Percentiles rank a stretch among this genome's conserved stretches.
Conservation (phyloP, 2,113 vertebrate species). For the Cynopterus brachyotis region DNA sequence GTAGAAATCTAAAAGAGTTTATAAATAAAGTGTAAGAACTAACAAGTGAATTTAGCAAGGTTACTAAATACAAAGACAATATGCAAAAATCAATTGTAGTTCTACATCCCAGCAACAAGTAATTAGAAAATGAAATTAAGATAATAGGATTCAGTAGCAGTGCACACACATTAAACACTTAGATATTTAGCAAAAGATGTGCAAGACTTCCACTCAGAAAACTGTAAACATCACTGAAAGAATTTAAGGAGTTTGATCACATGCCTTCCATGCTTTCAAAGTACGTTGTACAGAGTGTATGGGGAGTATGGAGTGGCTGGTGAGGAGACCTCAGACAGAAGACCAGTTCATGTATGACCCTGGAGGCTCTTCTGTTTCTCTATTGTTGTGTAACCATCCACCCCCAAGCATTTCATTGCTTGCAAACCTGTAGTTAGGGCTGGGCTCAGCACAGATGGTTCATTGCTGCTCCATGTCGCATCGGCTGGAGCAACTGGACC, state of each 20-base stretch:
- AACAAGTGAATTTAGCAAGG: background rate
- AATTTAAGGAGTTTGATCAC: background rate
- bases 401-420: background rate
- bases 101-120: background rate
- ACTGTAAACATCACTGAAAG: background rate
- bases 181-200: background rate
- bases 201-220: background rate
- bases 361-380: background rate
- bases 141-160: background rate
- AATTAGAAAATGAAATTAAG: background rate
- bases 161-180: background rate
- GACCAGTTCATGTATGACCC: background rate
- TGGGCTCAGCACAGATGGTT: background rate
- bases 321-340: background rate
- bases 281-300: background rate
- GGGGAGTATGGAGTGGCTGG: too few relatives aligned
- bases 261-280: background rate
- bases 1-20: background rate
- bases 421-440: background rate
- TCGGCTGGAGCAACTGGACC: background rate
- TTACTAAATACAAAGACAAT: slow-evolving; percentile 15
- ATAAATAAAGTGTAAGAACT: background rate
- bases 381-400: background rate
- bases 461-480: background rate
- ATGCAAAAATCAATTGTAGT: background rate